Evolutionary conservation across 2,113 vertebrate species (phyloP).

Genomic region (Chloroceryle aenea): DNA sequence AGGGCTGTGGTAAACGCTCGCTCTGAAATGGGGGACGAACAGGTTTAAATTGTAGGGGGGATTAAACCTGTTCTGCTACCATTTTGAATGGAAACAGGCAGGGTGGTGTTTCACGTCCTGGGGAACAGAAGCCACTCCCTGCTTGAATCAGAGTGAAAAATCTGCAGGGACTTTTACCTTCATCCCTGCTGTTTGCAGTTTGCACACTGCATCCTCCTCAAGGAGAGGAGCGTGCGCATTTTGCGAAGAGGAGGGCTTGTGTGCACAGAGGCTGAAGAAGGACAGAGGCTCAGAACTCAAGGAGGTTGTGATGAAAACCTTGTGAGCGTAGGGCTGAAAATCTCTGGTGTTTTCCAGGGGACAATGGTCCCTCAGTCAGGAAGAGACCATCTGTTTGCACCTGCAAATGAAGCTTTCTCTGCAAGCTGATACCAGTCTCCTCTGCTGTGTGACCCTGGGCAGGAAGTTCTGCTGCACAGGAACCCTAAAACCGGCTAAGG

Average conservation of each 20-base stretch:
- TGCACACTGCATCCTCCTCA: not conserved
- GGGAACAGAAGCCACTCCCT: constrained; percentile 37
- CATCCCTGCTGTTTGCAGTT: not conserved
- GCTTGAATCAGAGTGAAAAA: not conserved
- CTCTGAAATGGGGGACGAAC: not conserved
- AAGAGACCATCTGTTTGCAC: constrained; percentile 36
- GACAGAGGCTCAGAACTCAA: not conserved
- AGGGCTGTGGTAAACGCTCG: not conserved
- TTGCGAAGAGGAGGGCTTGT: not conserved
- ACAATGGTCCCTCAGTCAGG: constrained; percentile 11
- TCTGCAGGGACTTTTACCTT: constrained; percentile 31
- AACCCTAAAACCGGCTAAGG: not conserved
- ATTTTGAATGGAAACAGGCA: not conserved
- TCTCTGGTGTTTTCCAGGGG: not conserved
- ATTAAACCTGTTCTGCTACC: not conserved
- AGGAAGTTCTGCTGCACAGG: not conserved
- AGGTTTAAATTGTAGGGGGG: not conserved
- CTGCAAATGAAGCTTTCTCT: constrained; percentile 27
- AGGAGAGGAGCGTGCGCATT: not conserved
- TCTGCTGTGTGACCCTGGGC: not conserved
- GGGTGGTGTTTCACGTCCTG: not conserved
- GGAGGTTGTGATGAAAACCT: not conserved
- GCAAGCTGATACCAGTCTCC: not conserved
- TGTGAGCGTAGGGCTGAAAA: not conserved
- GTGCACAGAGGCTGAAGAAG: not conserved